These are phyloP conservation scores for Hyposoter didymator DNA, from an alignment of 2,888 invertebrate genomes.

Conservation along the genomic window DNA sequence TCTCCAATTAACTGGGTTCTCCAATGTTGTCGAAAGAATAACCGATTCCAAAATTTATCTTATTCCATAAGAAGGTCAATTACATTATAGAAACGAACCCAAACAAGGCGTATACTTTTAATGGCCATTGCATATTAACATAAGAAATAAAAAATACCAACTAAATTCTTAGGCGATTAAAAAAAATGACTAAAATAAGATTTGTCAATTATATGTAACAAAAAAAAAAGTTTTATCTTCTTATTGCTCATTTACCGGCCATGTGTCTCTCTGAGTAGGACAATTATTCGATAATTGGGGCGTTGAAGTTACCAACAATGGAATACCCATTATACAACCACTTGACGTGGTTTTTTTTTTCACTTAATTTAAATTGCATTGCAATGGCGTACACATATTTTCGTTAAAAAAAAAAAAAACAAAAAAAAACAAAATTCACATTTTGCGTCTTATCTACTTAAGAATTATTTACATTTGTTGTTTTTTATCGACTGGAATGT, in stretches of 20 bases:
- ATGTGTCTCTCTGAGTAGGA: slow-evolving; percentile 47
- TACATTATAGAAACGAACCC: neutral
- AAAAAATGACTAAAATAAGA: slow-evolving; percentile 46
- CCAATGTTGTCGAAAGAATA: slow-evolving; percentile 32
- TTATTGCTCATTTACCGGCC: slow-evolving; percentile 73
- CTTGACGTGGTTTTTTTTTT: slow-evolving; percentile 63
- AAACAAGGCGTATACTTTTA: neutral
- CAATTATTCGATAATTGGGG: slow-evolving; percentile 25
- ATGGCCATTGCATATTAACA: neutral
- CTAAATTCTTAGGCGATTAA: slow-evolving; percentile 42
- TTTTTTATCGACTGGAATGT: slow-evolving; percentile 62
- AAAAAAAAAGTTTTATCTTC: neutral
- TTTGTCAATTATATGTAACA: slow-evolving; percentile 4
- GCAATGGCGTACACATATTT: slow-evolving; percentile 77
- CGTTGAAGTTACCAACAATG: slow-evolving; percentile 13
- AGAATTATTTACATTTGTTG: slow-evolving; percentile 61
- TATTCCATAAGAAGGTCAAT: neutral
- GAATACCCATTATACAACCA: slow-evolving; percentile 52
- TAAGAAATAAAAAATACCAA: slow-evolving; percentile 4
- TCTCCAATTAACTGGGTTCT: slow-evolving; percentile 29
- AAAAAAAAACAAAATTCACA: slow-evolving; percentile 30
- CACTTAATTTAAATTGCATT: slow-evolving; percentile 80
- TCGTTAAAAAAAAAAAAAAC: slow-evolving; percentile 38
- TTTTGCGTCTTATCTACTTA: slow-evolving; percentile 29
- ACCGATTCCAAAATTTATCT: neutral